phyloP scores from a whole-genome alignment of 2,797 vertebrate genomes.

The Luscinia megarhynchos region DNA sequence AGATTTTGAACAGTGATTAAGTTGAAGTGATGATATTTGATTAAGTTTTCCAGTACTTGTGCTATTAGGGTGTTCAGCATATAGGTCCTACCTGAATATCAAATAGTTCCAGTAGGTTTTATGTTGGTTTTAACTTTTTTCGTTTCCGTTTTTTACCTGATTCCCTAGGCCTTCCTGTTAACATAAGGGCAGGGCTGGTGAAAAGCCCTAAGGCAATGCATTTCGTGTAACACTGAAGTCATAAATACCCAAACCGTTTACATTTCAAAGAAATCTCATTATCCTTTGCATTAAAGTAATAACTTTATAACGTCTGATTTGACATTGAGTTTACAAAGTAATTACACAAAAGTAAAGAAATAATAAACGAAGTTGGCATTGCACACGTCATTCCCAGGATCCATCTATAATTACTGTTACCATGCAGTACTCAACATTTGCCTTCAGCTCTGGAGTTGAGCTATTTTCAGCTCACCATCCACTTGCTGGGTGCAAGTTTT shows the following conservation, averaged over 20 bases:
- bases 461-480: constrained; percentile 61
- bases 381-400: constrained; percentile 40
- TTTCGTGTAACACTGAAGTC: constrained; percentile 59
- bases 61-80: constrained; percentile 70
- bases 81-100: constrained; percentile 91
- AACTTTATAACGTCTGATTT: constrained; percentile 41
- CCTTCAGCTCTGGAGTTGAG: constrained; percentile 46
- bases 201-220: constrained; percentile 73
- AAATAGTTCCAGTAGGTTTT: constrained; percentile 84
- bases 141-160: constrained; percentile 97
- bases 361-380: constrained; percentile 47
- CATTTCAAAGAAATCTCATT: constrained; percentile 76
- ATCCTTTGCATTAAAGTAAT: constrained; percentile 20
- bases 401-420: constrained; percentile 56
- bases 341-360: constrained; percentile 40
- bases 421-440: constrained; percentile 42
- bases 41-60: constrained; percentile 75
- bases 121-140: constrained; percentile 93
- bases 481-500: constrained; percentile 39
- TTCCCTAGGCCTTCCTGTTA: constrained; percentile 95
- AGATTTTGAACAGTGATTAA: constrained; percentile 78
- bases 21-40: constrained; percentile 66
- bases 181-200: constrained; percentile 85
- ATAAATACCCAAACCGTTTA: constrained; percentile 83
- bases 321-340: not conserved